phyloP scores from a whole-genome alignment of 2,888 invertebrate species.

The Drosophila anomelani region DNA sequence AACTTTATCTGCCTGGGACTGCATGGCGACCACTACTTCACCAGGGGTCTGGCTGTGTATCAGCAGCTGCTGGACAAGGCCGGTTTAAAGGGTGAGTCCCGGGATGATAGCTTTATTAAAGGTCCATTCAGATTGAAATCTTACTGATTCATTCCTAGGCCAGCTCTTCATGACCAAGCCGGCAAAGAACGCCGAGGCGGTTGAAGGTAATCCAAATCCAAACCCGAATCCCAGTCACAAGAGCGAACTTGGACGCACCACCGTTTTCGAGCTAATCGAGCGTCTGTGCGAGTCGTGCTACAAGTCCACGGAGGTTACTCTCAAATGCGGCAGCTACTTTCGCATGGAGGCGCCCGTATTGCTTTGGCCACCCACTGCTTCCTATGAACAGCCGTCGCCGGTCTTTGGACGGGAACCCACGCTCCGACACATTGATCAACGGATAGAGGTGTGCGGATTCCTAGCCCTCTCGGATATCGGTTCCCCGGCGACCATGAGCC shows the following conservation, averaged over 20 bases:
- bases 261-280: conserved; percentile 86
- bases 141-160: conserved; percentile 47
- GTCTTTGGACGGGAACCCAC: conserved; percentile 49
- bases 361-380: conserved; percentile 90
- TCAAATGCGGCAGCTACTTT: conserved; percentile 88
- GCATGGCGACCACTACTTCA: conserved; percentile 87
- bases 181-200: conserved; percentile 50
- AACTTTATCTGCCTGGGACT: conserved; percentile 90
- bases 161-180: conserved; percentile 78
- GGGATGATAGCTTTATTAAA: background rate
- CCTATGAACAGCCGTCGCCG: conserved; percentile 57
- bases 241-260: conserved; percentile 81
- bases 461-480: conserved; percentile 94
- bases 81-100: conserved; percentile 86
- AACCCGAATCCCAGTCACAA: conserved; percentile 67
- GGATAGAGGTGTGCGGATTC: conserved; percentile 94
- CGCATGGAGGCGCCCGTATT: conserved; percentile 90
- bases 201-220: conserved; percentile 22
- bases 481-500: conserved; percentile 95
- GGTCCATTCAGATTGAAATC: background rate
- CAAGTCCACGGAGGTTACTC: conserved; percentile 89
- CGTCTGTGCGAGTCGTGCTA: conserved; percentile 90
- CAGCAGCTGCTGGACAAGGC: conserved; percentile 92
- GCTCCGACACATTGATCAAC: conserved; percentile 86
- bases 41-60: conserved; percentile 85